Conservation (phyloP, 2,888 invertebrate genomes). For the Prenolepis imparis region DNA sequence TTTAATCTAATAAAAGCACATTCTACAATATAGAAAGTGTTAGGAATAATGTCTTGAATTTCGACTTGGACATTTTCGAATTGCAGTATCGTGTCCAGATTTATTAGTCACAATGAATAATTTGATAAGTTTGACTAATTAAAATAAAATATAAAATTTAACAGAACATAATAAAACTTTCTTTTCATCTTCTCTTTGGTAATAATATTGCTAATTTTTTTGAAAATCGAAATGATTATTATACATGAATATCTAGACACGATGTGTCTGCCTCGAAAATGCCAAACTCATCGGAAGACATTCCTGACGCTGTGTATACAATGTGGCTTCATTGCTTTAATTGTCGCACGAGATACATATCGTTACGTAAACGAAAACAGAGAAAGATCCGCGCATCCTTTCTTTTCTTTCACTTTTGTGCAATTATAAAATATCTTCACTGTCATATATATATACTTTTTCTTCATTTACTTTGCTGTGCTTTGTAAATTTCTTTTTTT, state of each 20-base stretch:
- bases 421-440: conserved; percentile 24
- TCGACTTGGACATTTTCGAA: not conserved
- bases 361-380: not conserved
- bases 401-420: conserved; percentile 1
- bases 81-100: not conserved
- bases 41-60: not conserved
- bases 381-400: not conserved
- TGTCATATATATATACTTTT: not conserved
- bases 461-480: not conserved
- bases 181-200: not conserved
- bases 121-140: not conserved
- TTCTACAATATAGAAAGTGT: conserved; percentile 18
- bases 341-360: conserved; percentile 30
- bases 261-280: not conserved
- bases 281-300: not conserved
- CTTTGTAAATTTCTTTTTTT: conserved; percentile 18
- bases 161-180: not conserved
- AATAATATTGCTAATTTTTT: not conserved
- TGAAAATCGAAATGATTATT: not conserved
- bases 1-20: conserved; percentile 64
- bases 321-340: conserved; percentile 59
- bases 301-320: not conserved
- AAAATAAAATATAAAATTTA: not conserved
- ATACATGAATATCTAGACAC: not conserved
- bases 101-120: not conserved